Percentiles rank a stretch among this genome's conserved stretches.
These are phyloP conservation scores for Lucinisca nassula DNA, from an alignment of 2,888 invertebrate genomes.

Conservation along the genomic window DNA sequence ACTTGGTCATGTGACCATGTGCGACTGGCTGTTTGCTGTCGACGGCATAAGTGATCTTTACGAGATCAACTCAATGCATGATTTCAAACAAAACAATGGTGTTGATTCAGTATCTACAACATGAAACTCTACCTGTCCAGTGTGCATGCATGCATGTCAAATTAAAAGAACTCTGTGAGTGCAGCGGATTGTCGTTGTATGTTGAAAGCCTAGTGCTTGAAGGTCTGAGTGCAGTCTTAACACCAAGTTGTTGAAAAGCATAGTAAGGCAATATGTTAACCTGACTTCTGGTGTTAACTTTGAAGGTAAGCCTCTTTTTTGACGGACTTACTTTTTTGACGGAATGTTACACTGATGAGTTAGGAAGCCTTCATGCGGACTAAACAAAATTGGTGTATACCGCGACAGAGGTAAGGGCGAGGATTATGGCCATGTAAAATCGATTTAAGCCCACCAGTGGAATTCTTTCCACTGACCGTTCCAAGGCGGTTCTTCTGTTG, in stretches of 20 bases:
- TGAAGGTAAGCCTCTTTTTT: neutral
- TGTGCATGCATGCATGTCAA: neutral
- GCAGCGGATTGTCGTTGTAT: neutral
- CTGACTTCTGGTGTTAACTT: too few species aligned
- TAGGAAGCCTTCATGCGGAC: too few species aligned
- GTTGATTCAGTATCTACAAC: conserved; percentile 1
- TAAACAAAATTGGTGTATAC: too few species aligned
- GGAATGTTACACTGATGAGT: too few species aligned
- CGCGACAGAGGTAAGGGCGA: too few species aligned
- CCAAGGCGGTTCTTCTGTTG: too few species aligned
- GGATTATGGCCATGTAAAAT: too few species aligned
- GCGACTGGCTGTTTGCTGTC: neutral
- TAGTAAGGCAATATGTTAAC: neutral
- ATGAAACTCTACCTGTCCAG: conserved; percentile 7
- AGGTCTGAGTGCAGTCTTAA: neutral
- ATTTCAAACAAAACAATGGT: conserved; percentile 9
- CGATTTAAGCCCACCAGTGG: too few species aligned
- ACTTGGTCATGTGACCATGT: neutral
- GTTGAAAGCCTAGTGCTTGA: too few species aligned
- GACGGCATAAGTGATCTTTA: conserved; percentile 6
- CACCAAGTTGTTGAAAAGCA: neutral
- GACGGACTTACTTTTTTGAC: neutral
- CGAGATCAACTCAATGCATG: conserved; percentile 1
- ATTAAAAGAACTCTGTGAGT: too few species aligned
- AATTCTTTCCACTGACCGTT: too few species aligned